phyloP scores from a whole-genome alignment of 2,888 invertebrate genomes.

The Toxonevra muliebris region DNA sequence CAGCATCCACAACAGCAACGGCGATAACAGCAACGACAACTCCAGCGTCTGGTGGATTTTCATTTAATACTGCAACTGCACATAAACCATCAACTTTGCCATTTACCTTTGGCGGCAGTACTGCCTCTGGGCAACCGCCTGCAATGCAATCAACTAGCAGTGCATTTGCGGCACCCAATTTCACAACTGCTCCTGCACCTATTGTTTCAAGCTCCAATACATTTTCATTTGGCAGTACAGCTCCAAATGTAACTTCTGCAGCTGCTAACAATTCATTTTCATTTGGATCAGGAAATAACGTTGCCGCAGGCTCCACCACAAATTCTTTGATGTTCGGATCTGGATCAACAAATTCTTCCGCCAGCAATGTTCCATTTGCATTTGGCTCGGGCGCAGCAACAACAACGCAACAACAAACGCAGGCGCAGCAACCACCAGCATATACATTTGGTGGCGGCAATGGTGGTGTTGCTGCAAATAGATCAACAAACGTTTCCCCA shows the following conservation, averaged over 20 bases:
- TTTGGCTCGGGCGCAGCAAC: constrained; percentile 19
- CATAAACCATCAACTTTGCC: neutral
- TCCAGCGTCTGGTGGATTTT: constrained; percentile 8
- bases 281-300: constrained; percentile 32
- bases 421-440: neutral
- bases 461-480: constrained; percentile 1
- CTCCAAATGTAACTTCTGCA: constrained; percentile 13
- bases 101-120: constrained; percentile 31
- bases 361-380: constrained; percentile 17
- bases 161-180: constrained; percentile 11
- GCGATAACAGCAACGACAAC: neutral
- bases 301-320: neutral
- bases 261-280: neutral
- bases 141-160: neutral
- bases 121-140: constrained; percentile 14
- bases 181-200: constrained; percentile 8
- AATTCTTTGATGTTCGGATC: constrained; percentile 9
- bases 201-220: neutral
- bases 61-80: constrained; percentile 13
- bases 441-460: constrained; percentile 27
- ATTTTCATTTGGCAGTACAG: constrained; percentile 3
- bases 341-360: neutral
- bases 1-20: neutral
- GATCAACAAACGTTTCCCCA: constrained; percentile 1
- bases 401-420: neutral